Conservation (phyloP, 2,888 invertebrate species). For the Gisinianus flammeolus region DNA sequence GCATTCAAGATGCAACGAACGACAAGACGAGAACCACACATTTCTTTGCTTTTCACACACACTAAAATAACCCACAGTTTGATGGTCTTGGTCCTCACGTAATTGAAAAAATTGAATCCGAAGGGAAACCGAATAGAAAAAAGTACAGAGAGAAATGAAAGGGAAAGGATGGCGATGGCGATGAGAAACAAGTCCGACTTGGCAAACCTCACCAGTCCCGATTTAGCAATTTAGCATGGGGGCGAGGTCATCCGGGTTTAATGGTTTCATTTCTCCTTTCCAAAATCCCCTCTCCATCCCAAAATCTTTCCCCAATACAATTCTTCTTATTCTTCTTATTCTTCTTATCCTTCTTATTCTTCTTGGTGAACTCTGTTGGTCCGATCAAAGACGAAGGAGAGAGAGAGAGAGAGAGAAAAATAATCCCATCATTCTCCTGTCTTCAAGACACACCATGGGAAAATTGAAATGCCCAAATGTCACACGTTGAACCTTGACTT, state of each 20-base stretch:
- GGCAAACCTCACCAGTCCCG: constrained; percentile 31
- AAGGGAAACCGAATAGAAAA: background rate
- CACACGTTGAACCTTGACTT: too few species aligned
- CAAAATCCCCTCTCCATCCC: background rate
- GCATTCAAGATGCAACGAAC: constrained; percentile 2
- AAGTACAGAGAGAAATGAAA: background rate
- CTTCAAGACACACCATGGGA: background rate
- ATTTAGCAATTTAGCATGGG: constrained; percentile 38
- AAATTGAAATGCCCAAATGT: background rate
- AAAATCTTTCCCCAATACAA: too few species aligned
- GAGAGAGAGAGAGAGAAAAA: background rate
- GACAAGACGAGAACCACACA: too few species aligned
- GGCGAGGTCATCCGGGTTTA: constrained; percentile 42
- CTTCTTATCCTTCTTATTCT: too few species aligned
- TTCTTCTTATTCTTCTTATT: too few species aligned
- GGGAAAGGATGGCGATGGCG: background rate
- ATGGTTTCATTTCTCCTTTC: constrained; percentile 30
- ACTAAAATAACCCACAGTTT: background rate
- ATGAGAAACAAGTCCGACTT: constrained; percentile 25
- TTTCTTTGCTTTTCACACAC: background rate
- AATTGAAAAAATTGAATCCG: constrained; percentile 19
- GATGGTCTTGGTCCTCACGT: background rate
- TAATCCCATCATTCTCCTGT: too few species aligned
- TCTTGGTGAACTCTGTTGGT: constrained; percentile 20
- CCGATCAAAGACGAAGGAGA: constrained; percentile 17